Conservation (phyloP, 2,113 vertebrate genomes). For the Physeter macrocephalus region DNA sequence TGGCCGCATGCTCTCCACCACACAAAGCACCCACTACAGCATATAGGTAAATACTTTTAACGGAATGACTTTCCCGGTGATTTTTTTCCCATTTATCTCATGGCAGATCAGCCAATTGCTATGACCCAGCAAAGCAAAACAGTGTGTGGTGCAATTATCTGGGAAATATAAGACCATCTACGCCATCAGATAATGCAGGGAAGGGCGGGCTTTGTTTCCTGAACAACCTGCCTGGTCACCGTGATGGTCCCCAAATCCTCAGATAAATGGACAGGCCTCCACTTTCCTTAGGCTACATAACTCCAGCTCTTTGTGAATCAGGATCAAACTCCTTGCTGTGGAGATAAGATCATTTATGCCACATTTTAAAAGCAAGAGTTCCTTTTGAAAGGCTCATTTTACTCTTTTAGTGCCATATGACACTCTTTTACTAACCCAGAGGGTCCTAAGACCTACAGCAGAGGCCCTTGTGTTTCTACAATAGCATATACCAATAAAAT, state of each 20-base stretch:
- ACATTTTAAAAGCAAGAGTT: constrained; percentile 67
- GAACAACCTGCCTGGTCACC: constrained; percentile 50
- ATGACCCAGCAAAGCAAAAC: constrained; percentile 64
- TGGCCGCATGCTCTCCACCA: not conserved
- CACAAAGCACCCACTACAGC: constrained; percentile 45
- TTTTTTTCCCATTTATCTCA: constrained; percentile 47
- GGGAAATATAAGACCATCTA: constrained; percentile 68
- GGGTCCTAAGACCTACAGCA: constrained; percentile 69
- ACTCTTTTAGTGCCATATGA: constrained; percentile 51
- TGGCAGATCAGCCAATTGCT: constrained; percentile 57
- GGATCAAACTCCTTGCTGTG: constrained; percentile 67
- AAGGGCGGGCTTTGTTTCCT: constrained; percentile 70
- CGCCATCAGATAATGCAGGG: constrained; percentile 65
- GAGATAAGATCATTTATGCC: constrained; percentile 73
- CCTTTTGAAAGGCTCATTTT: constrained; percentile 63
- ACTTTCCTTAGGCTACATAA: constrained; percentile 56
- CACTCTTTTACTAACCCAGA: constrained; percentile 30
- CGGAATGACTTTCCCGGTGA: constrained; percentile 45
- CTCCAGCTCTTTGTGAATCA: constrained; percentile 61
- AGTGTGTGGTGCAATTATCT: constrained; percentile 71
- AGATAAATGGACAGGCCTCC: constrained; percentile 60
- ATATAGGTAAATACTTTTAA: constrained; percentile 48
- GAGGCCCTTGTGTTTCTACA: constrained; percentile 49
- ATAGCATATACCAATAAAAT: constrained; percentile 36
- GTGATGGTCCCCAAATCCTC: constrained; percentile 65